Base-by-base conservation (phyloP, 2,113 vertebrate genomes). In the Agapornis roseicollis region DNA sequence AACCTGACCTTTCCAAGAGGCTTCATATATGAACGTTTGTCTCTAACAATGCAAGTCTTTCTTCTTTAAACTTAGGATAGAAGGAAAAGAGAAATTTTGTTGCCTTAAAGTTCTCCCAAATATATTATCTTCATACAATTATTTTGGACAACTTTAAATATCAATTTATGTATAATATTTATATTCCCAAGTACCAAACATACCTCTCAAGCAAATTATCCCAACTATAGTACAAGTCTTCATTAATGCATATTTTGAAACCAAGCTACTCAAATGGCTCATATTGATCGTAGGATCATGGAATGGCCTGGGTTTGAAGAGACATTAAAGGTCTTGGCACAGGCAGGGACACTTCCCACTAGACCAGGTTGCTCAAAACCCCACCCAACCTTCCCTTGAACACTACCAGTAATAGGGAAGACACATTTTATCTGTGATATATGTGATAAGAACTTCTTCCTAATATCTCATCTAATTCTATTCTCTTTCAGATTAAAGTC, bases 201-300 rank as follows among this genome's bases (percentile, higher is more conserved):
- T 35, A 3, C 46, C 16, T 61, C 19, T 68, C 31, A 64, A 63
- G 13, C 33, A 72, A 88, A 68, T 60, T 11, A 33, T 3, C 4
- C 17, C 16, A 70, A 65, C 12, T 49, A 8, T 47, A 82, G 64
- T 6, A 42, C 1, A 13, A 3, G 4, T 68, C 68, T 86, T 79
- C 14, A 39, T 74, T 61, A 68, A 4, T 17, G 4, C 49, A 11
- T 39, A 13, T 76, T 89, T 60, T 61, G 61, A 22, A 69, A 14
- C 0, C 0, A 35, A 44, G 6, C 24, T 77, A 25, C 44, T 70
- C 17, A 90, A 76, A 46, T 63, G 16, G 2, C 2, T 7, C 1
- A 6, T 58, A 58, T 3, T 23, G 3, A 33, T 70, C 8, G 52
- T 17, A 23, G 56, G 22, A 35, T 58, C 20, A 58, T 24, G 9